Evolutionary conservation across 1,140 invertebrate genomes (phyloP).

Genomic region (Archivesica marissinica): DNA sequence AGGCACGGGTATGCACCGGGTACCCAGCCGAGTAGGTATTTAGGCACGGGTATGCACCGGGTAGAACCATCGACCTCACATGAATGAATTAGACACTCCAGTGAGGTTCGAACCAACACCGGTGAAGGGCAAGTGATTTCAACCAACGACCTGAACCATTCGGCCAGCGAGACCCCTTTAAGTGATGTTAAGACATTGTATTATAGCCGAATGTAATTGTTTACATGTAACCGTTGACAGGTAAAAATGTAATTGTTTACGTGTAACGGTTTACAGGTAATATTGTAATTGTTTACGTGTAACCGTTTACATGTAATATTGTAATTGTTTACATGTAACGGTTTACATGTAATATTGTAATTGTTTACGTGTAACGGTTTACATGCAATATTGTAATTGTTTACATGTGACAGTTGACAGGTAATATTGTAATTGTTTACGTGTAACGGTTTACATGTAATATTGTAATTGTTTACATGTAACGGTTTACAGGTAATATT

Average conservation of each 20-base stretch:
- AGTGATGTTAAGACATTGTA: no score
- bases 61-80: background rate
- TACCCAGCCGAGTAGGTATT: background rate
- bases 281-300: no score
- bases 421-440: background rate
- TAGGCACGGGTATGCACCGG: background rate
- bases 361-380: background rate
- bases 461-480: background rate
- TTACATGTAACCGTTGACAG: no score
- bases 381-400: background rate
- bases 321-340: background rate
- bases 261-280: no score
- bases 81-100: background rate
- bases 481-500: background rate
- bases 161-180: background rate
- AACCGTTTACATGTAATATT: background rate
- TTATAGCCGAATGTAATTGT: no score
- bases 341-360: background rate
- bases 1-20: background rate
- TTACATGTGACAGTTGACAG: background rate
- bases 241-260: no score
- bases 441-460: no score
- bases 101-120: background rate
- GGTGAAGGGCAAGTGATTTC: background rate
- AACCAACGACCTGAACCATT: background rate